Base-by-base conservation (phyloP, 2,888 invertebrate genomes). In the Lycaena phlaeas region DNA sequence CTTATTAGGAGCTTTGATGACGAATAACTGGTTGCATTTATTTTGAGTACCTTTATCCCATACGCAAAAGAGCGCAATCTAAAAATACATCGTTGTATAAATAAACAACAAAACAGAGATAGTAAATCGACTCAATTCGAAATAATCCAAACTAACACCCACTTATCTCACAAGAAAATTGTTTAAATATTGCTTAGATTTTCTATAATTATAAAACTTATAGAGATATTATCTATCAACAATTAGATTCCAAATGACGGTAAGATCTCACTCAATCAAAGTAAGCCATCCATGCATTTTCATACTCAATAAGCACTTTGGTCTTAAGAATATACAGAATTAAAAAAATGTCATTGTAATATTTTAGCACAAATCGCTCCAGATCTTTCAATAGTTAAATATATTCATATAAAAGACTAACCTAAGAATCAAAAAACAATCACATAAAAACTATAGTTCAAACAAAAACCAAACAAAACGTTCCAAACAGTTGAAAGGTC, bases 161-260 rank as follows among this genome's bases (percentile, higher is more conserved):
- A 30, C 30, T 38, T 38, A 29, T 38, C 29, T 30, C 39, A 49
- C 41, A 43, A 45, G 43, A 54, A 49, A 54, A 48, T 54, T 47
- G 42, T 56, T 51, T 54, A 54, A 61, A 62, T 79, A 78, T 79
- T 79, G 75, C 79, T 79, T 75, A 68, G 50, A 59, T 55, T 64
- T 62, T 62, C 52, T 68, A 65, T 61, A 64, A 59, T 57, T 64
- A 64, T 51, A 53, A 61, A 55, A 59, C 49, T 59, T 56, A 61
- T 51, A 51, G 51, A 51, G 59, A 52, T 59, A 54, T 36, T 29
- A 27, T 18, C 25, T 4, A 34, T 34, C 11, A 29, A 59, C 58
- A 55, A 50, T 42, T 44, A 57, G 54, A 57, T 46, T 48, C 54
- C 51, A 41, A 47, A 59, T 51, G 48, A 67, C 68, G 65, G 62